Conservation (phyloP, 2,888 invertebrate species). For the Macaria notata region DNA sequence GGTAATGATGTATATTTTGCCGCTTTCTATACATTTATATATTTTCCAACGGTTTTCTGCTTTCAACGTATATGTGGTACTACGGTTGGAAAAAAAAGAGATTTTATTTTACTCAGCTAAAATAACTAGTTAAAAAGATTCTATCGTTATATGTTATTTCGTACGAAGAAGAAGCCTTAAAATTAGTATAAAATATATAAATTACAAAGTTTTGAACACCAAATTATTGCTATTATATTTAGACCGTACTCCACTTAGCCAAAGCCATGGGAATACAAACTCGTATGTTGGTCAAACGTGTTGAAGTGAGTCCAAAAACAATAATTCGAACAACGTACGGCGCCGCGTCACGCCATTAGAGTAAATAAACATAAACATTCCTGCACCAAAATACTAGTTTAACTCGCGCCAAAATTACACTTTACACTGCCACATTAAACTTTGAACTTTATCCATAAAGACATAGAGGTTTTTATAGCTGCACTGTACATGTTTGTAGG, state of each 20-base stretch:
- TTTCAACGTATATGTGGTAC: too few relatives aligned
- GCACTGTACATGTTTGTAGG: slow-evolving; percentile 8
- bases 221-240: too few relatives aligned
- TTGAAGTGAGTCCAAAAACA: slow-evolving; percentile 30
- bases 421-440: background rate
- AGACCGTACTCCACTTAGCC: slow-evolving; percentile 4
- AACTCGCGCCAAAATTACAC: slow-evolving; percentile 10
- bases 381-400: slow-evolving; percentile 20
- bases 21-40: too few relatives aligned
- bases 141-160: too few relatives aligned
- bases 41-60: too few relatives aligned
- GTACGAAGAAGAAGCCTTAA: too few relatives aligned
- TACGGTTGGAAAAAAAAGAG: too few relatives aligned
- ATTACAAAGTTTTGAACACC: too few relatives aligned
- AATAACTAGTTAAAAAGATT: too few relatives aligned
- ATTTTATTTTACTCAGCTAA: too few relatives aligned
- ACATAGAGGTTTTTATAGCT: slow-evolving; percentile 10
- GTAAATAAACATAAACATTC: slow-evolving; percentile 30
- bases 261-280: background rate
- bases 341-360: slow-evolving; percentile 29
- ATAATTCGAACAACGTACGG: slow-evolving; percentile 32
- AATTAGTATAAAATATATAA: too few relatives aligned
- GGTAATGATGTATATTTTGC: too few relatives aligned
- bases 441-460: slow-evolving; percentile 15
- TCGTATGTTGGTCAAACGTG: slow-evolving; percentile 25